Conservation (phyloP, 2,797 vertebrate species). For the Glyptemys insculpta region DNA sequence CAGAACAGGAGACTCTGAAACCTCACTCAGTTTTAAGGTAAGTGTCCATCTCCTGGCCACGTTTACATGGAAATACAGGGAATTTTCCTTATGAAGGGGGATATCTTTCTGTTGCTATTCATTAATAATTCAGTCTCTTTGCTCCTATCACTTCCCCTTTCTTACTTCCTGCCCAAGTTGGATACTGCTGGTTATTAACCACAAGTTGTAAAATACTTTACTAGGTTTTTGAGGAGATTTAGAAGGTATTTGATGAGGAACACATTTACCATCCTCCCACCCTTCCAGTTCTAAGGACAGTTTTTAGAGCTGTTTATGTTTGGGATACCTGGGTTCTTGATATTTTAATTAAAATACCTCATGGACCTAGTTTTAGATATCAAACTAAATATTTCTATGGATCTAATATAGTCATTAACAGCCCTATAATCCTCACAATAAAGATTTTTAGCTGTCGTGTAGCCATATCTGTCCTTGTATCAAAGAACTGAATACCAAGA, state of each 20-base stretch:
- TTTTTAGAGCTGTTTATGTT: neutral
- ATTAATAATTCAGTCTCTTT: neutral
- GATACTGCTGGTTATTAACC: neutral
- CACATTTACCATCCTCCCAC: neutral
- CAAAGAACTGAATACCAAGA: neutral
- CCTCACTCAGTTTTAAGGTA: neutral
- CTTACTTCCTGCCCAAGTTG: neutral
- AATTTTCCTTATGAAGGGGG: neutral
- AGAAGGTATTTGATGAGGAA: neutral
- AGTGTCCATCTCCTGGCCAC: too few relatives aligned
- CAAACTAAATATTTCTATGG: neutral
- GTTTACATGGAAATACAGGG: neutral
- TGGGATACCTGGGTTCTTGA: neutral
- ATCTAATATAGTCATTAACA: neutral
- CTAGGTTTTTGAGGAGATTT: neutral
- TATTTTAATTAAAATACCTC: neutral
- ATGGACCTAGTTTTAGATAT: neutral
- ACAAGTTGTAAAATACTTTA: neutral
- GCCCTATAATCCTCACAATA: neutral
- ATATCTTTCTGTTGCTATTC: neutral
- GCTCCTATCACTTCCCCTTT: neutral
- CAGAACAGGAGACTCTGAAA: neutral
- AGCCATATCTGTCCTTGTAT: neutral
- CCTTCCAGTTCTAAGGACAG: neutral
- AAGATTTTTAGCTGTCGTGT: neutral